Conservation (phyloP, 2,888 invertebrate genomes). For the Gasteruption jaculator region DNA sequence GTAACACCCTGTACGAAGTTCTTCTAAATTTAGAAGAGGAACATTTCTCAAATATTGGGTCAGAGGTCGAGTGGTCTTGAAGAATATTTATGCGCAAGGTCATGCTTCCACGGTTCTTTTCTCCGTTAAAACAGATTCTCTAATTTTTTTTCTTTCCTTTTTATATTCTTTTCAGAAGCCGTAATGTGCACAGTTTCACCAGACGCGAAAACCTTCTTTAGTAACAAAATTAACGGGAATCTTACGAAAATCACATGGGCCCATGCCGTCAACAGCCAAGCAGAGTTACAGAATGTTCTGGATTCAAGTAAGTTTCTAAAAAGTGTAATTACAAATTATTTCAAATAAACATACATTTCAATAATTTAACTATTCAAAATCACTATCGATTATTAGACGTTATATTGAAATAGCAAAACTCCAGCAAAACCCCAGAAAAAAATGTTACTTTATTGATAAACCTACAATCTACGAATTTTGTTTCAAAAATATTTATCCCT, state of each 20-base stretch:
- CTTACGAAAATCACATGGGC: constrained; percentile 76
- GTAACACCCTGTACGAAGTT: too few relatives aligned
- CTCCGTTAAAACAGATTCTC: background rate
- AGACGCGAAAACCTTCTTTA: constrained; percentile 50
- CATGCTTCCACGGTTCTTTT: constrained; percentile 13
- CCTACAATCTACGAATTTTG: too few relatives aligned
- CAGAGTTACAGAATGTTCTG: constrained; percentile 61
- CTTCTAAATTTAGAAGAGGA: too few relatives aligned
- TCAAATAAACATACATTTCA: too few relatives aligned
- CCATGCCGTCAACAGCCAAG: constrained; percentile 76
- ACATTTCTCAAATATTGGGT: constrained; percentile 37
- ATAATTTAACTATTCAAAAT: too few relatives aligned
- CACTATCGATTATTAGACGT: too few relatives aligned
- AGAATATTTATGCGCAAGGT: constrained; percentile 32
- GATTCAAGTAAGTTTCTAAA: constrained; percentile 35
- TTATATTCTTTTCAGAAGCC: constrained; percentile 32
- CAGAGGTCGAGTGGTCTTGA: constrained; percentile 31
- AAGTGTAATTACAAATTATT: background rate
- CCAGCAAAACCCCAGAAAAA: too few relatives aligned
- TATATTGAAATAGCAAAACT: too few relatives aligned
- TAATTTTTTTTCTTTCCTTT: constrained; percentile 3
- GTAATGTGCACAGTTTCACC: constrained; percentile 32
- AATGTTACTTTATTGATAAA: too few relatives aligned
- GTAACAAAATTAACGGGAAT: constrained; percentile 57
- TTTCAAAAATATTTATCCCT: too few relatives aligned